A percentile compares a stretch with the other conserved stretches of the same genome.
Evolutionary conservation across 2,797 vertebrate species (phyloP).

Genomic region (Microchirus variegatus): DNA sequence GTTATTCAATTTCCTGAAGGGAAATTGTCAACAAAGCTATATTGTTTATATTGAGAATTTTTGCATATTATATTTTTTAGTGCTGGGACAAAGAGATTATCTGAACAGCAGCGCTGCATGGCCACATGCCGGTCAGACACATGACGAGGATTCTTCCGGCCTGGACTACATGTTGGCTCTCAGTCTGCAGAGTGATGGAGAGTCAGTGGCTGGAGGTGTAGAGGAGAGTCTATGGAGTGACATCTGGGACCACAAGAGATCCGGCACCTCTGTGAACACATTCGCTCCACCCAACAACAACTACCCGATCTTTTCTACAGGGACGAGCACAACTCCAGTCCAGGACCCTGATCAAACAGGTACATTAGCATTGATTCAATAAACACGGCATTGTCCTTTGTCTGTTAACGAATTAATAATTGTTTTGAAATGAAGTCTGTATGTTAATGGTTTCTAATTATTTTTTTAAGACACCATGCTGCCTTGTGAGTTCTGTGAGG

Average conservation of each 20-base stretch:
- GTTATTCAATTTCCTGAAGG: slow-evolving; percentile 1
- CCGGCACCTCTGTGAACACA: slow-evolving; percentile 40
- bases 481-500: slow-evolving; percentile 97
- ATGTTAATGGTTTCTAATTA: slow-evolving; percentile 7
- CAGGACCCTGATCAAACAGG: slow-evolving; percentile 66
- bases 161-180: slow-evolving; percentile 92
- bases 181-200: slow-evolving; percentile 86
- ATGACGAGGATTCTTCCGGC: slow-evolving; percentile 80
- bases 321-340: slow-evolving; percentile 39
- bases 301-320: slow-evolving; percentile 48
- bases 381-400: not conserved
- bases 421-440: not conserved
- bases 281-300: slow-evolving; percentile 67
- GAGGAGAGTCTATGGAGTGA: slow-evolving; percentile 74
- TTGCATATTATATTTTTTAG: slow-evolving; percentile 48
- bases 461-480: slow-evolving; percentile 81
- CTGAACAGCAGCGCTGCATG: slow-evolving; percentile 58
- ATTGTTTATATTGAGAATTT: no score
- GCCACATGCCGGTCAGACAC: slow-evolving; percentile 40
- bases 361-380: slow-evolving; percentile 5
- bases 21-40: not conserved
- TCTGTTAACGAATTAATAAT: not conserved
- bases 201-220: slow-evolving; percentile 73
- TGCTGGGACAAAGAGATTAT: slow-evolving; percentile 68
- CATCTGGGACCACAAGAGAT: slow-evolving; percentile 76